Conservation (phyloP, 2,888 invertebrate genomes). For the Drosophila robusta region DNA sequence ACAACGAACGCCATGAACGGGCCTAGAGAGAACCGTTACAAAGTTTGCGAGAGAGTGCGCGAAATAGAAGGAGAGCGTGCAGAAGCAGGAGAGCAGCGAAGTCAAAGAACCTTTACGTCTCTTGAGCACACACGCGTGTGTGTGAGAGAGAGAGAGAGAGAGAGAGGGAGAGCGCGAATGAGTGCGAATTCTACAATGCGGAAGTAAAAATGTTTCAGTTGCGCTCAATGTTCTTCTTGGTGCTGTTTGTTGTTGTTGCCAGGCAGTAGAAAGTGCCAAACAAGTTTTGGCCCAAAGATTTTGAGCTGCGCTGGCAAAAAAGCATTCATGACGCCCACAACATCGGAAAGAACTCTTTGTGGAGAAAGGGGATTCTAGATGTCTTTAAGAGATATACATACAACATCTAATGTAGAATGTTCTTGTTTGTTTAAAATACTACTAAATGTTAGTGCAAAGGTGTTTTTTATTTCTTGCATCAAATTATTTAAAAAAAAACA, state of each 20-base stretch:
- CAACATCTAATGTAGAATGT: too few species aligned
- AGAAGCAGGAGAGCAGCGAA: slow-evolving; percentile 44
- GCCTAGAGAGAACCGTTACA: slow-evolving; percentile 70
- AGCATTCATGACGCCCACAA: slow-evolving; percentile 41
- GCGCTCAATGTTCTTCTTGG: slow-evolving; percentile 45
- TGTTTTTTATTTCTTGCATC: too few species aligned
- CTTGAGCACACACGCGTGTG: slow-evolving; percentile 39
- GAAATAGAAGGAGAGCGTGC: slow-evolving; percentile 21
- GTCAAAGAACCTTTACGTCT: slow-evolving; percentile 59
- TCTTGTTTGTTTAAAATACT: too few species aligned
- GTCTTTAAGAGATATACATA: background rate
- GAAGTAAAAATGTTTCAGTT: slow-evolving; percentile 63
- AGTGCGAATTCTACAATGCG: slow-evolving; percentile 61
- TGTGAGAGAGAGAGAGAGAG: slow-evolving; percentile 8
- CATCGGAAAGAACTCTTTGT: slow-evolving; percentile 44
- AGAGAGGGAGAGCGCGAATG: slow-evolving; percentile 15
- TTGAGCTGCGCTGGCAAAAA: slow-evolving; percentile 9
- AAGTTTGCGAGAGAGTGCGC: slow-evolving; percentile 46
- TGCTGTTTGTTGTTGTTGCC: slow-evolving; percentile 32
- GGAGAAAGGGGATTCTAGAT: background rate
- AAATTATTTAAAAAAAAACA: too few species aligned
- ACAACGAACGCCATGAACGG: slow-evolving; percentile 47
- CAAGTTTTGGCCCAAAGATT: slow-evolving; percentile 50
- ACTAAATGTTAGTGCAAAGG: too few species aligned
- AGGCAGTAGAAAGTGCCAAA: slow-evolving; percentile 62